Conservation (phyloP, 2,797 vertebrate genomes). For the Margarornis squamiger region DNA sequence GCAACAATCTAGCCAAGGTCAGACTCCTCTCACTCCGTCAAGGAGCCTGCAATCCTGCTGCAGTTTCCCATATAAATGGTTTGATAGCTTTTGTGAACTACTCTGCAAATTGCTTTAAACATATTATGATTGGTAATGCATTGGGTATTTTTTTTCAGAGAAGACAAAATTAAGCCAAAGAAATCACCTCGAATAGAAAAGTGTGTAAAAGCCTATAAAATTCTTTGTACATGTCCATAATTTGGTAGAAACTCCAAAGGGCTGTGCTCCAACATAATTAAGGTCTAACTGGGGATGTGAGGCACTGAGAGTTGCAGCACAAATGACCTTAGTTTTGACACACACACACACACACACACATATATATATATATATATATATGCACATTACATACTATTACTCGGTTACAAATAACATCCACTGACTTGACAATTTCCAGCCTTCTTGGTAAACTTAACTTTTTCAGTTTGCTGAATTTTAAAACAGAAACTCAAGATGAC, state of each 20-base stretch:
- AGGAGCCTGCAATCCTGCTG: no score
- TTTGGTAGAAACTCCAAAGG: neutral
- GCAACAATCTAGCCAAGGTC: no score
- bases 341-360: no score
- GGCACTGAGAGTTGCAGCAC: neutral
- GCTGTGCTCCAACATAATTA: neutral
- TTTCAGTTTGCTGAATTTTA: neutral
- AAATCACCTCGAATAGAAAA: neutral
- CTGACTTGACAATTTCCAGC: neutral
- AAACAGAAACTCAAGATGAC: neutral
- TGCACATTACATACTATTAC: neutral
- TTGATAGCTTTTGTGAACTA: neutral
- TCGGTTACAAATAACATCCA: neutral
- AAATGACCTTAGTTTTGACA: neutral
- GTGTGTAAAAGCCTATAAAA: neutral
- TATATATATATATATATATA: no score
- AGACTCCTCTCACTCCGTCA: no score
- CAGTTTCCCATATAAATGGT: no score
- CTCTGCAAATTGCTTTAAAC: neutral
- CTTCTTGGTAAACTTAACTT: neutral
- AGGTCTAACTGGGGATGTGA: neutral
- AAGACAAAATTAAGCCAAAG: neutral
- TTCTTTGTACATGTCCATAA: rapidly evolving
- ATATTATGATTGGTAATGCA: neutral
- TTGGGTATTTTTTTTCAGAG: neutral